phyloP scores from a whole-genome alignment of 2,888 invertebrate genomes.

The Epistrophella euchroma region DNA sequence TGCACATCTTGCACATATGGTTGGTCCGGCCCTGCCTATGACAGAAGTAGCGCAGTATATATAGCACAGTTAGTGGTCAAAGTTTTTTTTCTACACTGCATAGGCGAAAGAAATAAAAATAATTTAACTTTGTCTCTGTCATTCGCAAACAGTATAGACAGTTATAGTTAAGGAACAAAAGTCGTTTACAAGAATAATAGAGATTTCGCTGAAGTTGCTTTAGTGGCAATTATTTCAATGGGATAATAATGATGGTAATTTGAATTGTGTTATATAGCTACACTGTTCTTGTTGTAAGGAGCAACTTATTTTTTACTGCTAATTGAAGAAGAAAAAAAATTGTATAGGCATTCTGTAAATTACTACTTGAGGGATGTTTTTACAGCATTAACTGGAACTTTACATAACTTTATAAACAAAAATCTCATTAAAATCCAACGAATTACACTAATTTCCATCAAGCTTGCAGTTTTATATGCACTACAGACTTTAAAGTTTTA shows the following conservation, averaged over 20 bases:
- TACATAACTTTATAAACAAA: background rate
- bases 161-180: background rate
- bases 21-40: no score
- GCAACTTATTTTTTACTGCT: conserved; percentile 16
- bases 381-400: background rate
- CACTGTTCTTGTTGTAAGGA: conserved; percentile 1
- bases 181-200: conserved; percentile 28
- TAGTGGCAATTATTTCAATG: conserved; percentile 42
- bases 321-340: background rate
- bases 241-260: conserved; percentile 37
- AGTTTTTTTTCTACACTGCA: background rate
- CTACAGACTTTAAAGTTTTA: conserved; percentile 31
- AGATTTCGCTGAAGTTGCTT: conserved; percentile 41
- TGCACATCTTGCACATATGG: no score
- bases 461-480: background rate
- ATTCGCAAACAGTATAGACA: conserved; percentile 17
- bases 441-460: conserved; percentile 1
- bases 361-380: background rate
- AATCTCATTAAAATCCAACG: conserved; percentile 14
- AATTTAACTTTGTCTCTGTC: conserved; percentile 36
- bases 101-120: background rate
- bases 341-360: background rate
- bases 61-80: background rate
- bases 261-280: conserved; percentile 3
- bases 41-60: background rate